phyloP scores from a whole-genome alignment of 2,888 invertebrate species.

The Athripsodes cinereus region DNA sequence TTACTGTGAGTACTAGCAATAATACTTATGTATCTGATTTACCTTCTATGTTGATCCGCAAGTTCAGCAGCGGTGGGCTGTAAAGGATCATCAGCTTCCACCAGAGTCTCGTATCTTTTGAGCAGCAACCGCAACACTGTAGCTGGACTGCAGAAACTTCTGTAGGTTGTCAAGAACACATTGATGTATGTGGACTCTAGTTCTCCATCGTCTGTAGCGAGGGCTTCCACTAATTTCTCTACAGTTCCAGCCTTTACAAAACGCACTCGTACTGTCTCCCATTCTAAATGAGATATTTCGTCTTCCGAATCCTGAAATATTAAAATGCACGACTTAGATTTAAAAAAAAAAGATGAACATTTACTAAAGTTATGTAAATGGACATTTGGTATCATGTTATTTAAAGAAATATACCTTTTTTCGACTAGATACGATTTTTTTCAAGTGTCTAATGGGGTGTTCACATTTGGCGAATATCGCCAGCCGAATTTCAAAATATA shows the following conservation, averaged over 20 bases:
- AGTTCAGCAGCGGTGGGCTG: conserved; percentile 47
- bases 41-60: conserved; percentile 70
- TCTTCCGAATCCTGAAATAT: conserved; percentile 73
- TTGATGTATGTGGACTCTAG: conserved; percentile 97
- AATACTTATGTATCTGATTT: conserved; percentile 29
- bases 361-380: too few relatives aligned
- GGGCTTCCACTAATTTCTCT: conserved; percentile 85
- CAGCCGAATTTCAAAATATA: too few relatives aligned
- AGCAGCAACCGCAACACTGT: conserved; percentile 79
- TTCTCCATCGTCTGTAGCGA: conserved; percentile 92
- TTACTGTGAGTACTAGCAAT: too few relatives aligned
- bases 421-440: too few relatives aligned
- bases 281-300: conserved; percentile 94
- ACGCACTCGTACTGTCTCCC: conserved; percentile 95
- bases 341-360: too few relatives aligned
- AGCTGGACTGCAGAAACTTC: conserved; percentile 83
- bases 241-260: conserved; percentile 95
- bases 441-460: too few relatives aligned
- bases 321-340: too few relatives aligned
- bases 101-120: conserved; percentile 68
- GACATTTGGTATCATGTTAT: too few relatives aligned
- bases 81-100: conserved; percentile 44
- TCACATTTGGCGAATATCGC: too few relatives aligned
- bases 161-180: conserved; percentile 92
- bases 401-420: too few relatives aligned